Base-by-base conservation (phyloP, 1,140 invertebrate species). In the Papilio xuthus region DNA sequence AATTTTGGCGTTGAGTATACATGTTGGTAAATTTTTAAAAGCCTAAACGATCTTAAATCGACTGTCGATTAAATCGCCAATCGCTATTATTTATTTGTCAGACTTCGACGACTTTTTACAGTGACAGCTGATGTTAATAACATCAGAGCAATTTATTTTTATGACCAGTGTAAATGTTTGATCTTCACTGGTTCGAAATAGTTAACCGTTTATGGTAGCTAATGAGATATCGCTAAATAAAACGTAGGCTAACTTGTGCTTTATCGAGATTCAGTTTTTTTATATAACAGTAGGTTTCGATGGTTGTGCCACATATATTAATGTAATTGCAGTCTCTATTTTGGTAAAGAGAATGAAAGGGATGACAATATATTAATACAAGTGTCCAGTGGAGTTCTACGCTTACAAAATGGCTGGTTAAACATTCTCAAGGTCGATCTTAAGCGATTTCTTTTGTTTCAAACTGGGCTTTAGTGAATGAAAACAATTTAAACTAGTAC, bases 131-230 rank as follows among this genome's bases (percentile, higher is more conserved):
- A 84, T 77, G 78, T 82, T 83, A 82, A 81, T 82, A 86, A 79
- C 77, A 44, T 76, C 67, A 47, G 63, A 60, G 70, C 80, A 84
- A 83, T 83, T 86, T 82, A 86, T 82, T 84, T 85, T 86, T 81
- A 84, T 83, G 78, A 20, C n/a, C 74, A 32, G 53, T 63, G 56
- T 76, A 63, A 76, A 63, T 76, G 42, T 76, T 76, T 76, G 50
- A 76, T 76, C 9, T 63, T 63, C 28, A 26, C 37, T 63, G 10
- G 50, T 76, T 76, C 23, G n/a, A 76, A 76, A 76, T 60, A 76
- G 53, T 32, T 76, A 63, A 76, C 74, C 74, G 53, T 76, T 76
- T 63, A 76, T 41, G 42, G 50, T 8, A 20, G 37, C 32, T 76
- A 63, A 76, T 42, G 56, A 75, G 72, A 75, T 56, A 28, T 75